These are phyloP conservation scores for Microcebus tavaratra DNA, from an alignment of 2,113 vertebrate genomes.

Conservation along the genomic window DNA sequence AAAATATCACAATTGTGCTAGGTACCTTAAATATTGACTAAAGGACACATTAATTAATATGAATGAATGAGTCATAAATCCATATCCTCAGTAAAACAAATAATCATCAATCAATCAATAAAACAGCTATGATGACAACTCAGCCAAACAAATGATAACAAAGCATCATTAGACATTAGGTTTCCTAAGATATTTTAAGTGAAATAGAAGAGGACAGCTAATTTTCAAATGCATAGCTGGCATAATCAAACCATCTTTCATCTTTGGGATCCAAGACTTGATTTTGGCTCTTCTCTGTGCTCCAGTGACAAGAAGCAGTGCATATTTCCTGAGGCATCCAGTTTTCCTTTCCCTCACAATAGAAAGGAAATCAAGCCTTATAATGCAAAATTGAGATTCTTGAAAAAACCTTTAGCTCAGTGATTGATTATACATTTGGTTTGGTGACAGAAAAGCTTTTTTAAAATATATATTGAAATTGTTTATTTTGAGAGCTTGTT, in stretches of 20 bases:
- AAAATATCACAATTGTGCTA: not conserved
- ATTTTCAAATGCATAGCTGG: not conserved
- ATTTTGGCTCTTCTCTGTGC: not conserved
- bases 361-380: not conserved
- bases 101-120: not conserved
- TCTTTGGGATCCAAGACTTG: not conserved
- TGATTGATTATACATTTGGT: not conserved
- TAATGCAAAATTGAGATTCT: not conserved
- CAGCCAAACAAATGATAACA: not conserved
- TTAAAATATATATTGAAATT: slow-evolving; percentile 22
- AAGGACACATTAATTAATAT: not conserved
- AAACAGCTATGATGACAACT: not conserved
- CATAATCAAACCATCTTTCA: not conserved
- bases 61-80: not conserved
- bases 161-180: not conserved
- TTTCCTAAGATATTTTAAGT: not conserved
- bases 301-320: not conserved
- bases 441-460: not conserved
- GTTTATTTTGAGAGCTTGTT: not conserved
- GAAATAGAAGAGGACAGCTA: not conserved
- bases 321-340: not conserved
- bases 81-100: not conserved
- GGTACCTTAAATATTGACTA: not conserved
- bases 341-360: not conserved
- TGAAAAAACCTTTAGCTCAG: not conserved